Base-by-base conservation (phyloP, 2,113 vertebrate genomes). In the Corythaixoides concolor region DNA sequence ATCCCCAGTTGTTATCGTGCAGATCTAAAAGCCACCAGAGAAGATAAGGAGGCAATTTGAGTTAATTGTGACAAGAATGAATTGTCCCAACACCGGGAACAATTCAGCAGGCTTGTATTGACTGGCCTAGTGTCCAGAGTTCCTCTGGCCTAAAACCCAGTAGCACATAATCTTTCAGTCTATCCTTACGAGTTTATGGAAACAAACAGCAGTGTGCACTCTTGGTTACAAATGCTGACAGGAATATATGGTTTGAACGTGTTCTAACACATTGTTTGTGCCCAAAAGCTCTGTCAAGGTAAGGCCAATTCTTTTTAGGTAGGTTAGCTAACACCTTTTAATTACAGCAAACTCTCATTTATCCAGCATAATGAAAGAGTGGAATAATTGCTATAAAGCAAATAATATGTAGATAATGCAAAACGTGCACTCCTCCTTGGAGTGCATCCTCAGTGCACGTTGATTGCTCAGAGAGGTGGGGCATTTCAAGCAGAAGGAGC, bases 331-430 rank as follows among this genome's bases (percentile, higher is more conserved):
- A 76, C 39, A 79, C 32, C 49, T 94, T 94, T 50, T 90, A 97
- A 92, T 96, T 95, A 90, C 13, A 67, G 41, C 11, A 24, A 77
- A 59, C 32, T 70, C 45, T 86, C 64, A 77, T 95, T 90, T 88
- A 84, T 90, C 20, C 64, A 74, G 47, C 26, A 15, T 75, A 89
- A 95, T 86, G 50, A 88, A 90, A 93, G 79, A 69, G 20, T 59
- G n/a, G 41, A 83, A 28, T 74, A 95, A 92, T 70, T 95, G 64
- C 64, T 90, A 33, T 45, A 96, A 95, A 92, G 37, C 28, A 93
- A 95, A 41, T 68, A 91, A 88, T 32, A 62, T 19, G 77, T 1
- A 93, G 83, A 93, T 90, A 93, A 94, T 81, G 83, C 86, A 90
- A 96, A 92, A 49, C 12, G 35, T 9, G 14, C 41, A 43, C 14